Evolutionary conservation across 2,888 invertebrate genomes (phyloP).

Genomic region (Anoncus sp.): DNA sequence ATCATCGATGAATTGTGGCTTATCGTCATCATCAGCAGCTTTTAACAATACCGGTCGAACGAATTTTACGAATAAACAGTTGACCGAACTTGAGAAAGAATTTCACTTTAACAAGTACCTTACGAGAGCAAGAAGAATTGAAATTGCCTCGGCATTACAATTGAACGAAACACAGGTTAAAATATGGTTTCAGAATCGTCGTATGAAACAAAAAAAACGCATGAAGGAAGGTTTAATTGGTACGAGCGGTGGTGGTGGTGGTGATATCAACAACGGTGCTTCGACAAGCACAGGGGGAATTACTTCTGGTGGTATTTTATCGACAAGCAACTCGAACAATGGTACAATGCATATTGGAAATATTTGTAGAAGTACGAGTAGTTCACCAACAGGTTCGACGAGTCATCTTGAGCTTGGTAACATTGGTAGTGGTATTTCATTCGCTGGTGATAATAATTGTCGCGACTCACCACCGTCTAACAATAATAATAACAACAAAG

Average conservation of each 20-base stretch:
- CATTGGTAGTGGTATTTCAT: conserved; percentile 77
- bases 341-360: conserved; percentile 76
- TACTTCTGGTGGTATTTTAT: conserved; percentile 67
- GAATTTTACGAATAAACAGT: conserved; percentile 99
- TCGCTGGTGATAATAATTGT: conserved; percentile 89
- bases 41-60: conserved; percentile 96
- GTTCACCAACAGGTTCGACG: conserved; percentile 80
- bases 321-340: conserved; percentile 64
- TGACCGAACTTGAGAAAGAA: conserved; percentile 99
- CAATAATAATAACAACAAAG: no score
- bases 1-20: conserved; percentile 61
- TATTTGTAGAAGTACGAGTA: conserved; percentile 77
- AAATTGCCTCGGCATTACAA: conserved; percentile 98
- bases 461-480: conserved; percentile 87
- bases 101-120: conserved; percentile 99
- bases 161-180: conserved; percentile 99
- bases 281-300: conserved; percentile 48
- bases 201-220: conserved; percentile 99
- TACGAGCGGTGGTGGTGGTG: conserved; percentile 86
- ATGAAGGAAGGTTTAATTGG: conserved; percentile 95
- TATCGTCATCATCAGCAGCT: conserved; percentile 71
- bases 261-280: conserved; percentile 79
- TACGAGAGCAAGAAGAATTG: conserved; percentile 97
- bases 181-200: conserved; percentile 99
- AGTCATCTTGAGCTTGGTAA: conserved; percentile 74